Evolutionary conservation across 35 echinoderm and acorn worm species (phyloP).

Genomic region (Ophiothrix spiculata): DNA sequence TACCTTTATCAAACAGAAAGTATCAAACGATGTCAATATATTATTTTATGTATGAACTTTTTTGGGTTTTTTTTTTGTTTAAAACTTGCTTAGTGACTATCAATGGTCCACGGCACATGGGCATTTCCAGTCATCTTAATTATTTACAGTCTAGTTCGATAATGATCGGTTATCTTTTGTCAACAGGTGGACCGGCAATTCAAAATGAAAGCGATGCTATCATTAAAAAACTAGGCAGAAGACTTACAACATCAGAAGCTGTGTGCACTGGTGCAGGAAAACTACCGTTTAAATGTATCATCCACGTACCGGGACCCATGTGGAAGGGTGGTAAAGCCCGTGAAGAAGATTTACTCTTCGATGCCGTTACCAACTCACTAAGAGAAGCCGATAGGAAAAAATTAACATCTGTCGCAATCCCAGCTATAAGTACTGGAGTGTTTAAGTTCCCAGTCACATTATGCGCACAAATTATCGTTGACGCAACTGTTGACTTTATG

Average conservation of each 20-base stretch:
- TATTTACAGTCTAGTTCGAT: not conserved
- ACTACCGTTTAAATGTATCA: slow-evolving; percentile 36
- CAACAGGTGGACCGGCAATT: slow-evolving; percentile 35
- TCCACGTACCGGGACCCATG: slow-evolving; percentile 36
- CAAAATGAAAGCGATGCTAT: slow-evolving; percentile 27
- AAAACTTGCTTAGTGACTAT: too few species aligned
- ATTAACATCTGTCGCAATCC: slow-evolving; percentile 17
- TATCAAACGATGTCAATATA: too few species aligned
- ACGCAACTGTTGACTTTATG: slow-evolving; percentile 21
- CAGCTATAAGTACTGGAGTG: slow-evolving; percentile 45
- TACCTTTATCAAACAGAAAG: too few species aligned
- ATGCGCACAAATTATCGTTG: slow-evolving; percentile 10
- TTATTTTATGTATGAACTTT: too few species aligned
- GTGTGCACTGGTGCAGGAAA: slow-evolving; percentile 31
- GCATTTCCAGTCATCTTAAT: not conserved
- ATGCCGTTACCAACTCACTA: slow-evolving; percentile 7
- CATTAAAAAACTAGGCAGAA: not conserved
- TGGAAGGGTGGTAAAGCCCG: not conserved
- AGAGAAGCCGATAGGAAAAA: not conserved
- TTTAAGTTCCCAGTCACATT: slow-evolving; percentile 39
- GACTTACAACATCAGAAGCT: slow-evolving; percentile 13
- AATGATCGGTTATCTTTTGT: not conserved
- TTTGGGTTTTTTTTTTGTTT: too few species aligned
- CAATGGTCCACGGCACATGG: too few species aligned
- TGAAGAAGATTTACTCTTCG: slow-evolving; percentile 8